Percentiles rank a stretch among this genome's conserved stretches.
Evolutionary conservation across 2,113 vertebrate species (phyloP).

Genomic region (Prolemur simus): DNA sequence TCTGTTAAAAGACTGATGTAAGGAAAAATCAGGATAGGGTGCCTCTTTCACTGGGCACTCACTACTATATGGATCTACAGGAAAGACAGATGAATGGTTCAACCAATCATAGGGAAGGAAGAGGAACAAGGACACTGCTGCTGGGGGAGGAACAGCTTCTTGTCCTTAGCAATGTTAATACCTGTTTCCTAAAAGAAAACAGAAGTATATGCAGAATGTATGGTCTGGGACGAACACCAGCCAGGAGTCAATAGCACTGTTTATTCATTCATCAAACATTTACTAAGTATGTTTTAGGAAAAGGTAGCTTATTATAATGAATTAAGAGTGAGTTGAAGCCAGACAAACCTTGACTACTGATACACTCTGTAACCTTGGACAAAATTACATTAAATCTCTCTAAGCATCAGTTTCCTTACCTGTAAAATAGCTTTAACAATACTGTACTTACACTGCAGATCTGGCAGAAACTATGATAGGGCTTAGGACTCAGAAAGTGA

Average conservation of each 20-base stretch:
- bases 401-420: neutral
- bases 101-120: neutral
- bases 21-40: neutral
- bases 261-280: neutral
- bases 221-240: neutral
- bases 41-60: neutral
- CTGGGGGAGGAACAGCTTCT: neutral
- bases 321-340: neutral
- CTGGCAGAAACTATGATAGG: neutral
- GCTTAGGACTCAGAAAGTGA: neutral
- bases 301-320: neutral
- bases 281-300: neutral
- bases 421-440: constrained; percentile 1
- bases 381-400: neutral
- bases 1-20: neutral
- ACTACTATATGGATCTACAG: neutral
- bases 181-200: neutral
- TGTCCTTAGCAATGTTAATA: neutral
- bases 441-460: neutral
- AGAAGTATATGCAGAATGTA: neutral
- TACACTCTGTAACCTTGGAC: neutral
- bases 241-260: neutral
- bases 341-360: neutral
- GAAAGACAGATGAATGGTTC: neutral
- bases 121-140: neutral